Percentiles rank a stretch among this genome's conserved stretches.
Evolutionary conservation across 2,888 invertebrate genomes (phyloP).

Genomic region (Coleophora deauratella): DNA sequence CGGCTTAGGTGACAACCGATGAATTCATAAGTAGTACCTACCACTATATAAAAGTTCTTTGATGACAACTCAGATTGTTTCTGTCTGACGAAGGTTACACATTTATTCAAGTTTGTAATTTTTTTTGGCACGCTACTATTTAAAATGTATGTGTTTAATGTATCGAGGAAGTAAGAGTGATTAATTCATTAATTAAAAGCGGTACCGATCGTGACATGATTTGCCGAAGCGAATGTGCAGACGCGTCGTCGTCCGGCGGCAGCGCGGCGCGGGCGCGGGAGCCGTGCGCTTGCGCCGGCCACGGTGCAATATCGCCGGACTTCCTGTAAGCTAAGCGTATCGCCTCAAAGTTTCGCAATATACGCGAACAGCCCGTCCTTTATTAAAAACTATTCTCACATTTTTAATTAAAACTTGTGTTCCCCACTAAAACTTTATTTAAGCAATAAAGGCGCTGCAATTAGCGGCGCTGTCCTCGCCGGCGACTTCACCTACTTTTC

Average conservation of each 20-base stretch:
- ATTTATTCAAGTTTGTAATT: too few relatives aligned
- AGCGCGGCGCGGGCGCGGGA: not conserved
- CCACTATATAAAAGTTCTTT: too few relatives aligned
- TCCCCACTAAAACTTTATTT: conserved; percentile 74
- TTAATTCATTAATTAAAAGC: too few relatives aligned
- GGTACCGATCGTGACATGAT: too few relatives aligned
- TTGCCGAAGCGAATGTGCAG: not conserved
- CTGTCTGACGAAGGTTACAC: too few relatives aligned
- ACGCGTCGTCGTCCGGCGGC: not conserved
- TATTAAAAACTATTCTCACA: conserved; percentile 75
- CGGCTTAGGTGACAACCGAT: too few relatives aligned
- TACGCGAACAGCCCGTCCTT: conserved; percentile 69
- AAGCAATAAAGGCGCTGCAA: conserved; percentile 74
- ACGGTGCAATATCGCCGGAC: conserved; percentile 54
- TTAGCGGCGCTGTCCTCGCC: conserved; percentile 72
- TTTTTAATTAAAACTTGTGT: conserved; percentile 75
- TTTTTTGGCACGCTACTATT: too few relatives aligned
- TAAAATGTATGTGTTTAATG: too few relatives aligned
- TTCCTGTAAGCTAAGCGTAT: conserved; percentile 68
- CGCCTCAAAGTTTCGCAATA: conserved; percentile 72
- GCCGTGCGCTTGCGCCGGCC: conserved; percentile 2
- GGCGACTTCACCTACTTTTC: conserved; percentile 73
- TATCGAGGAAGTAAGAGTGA: too few relatives aligned
- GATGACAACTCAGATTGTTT: too few relatives aligned
- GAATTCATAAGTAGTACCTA: too few relatives aligned